A percentile compares a stretch with the other conserved stretches of the same genome.
Evolutionary conservation across 2,113 vertebrate species (phyloP).

Genomic region (Centropus bengalensis): DNA sequence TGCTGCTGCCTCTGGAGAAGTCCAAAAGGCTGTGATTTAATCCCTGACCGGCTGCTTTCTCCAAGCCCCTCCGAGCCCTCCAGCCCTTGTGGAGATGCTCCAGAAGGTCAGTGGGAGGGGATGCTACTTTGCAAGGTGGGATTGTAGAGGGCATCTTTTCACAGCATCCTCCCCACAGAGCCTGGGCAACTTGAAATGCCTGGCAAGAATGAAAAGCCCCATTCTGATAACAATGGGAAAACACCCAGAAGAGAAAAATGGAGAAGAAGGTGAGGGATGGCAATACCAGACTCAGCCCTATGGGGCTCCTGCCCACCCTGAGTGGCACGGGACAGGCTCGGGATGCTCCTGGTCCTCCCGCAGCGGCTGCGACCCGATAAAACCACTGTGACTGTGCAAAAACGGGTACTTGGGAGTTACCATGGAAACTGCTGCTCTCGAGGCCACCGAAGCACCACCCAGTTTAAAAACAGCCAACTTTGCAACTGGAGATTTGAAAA

Average conservation of each 20-base stretch:
- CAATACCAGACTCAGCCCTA: not conserved
- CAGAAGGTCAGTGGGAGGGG: not conserved
- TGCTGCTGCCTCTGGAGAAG: not conserved
- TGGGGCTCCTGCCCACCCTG: not conserved
- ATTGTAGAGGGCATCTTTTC: not conserved
- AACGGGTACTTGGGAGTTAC: not conserved
- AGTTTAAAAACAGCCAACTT: not conserved
- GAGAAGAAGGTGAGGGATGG: not conserved
- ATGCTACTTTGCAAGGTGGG: not conserved
- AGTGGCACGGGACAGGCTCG: rapidly evolving
- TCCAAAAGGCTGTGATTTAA: not conserved
- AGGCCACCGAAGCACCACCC: not conserved
- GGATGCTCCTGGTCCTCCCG: not conserved
- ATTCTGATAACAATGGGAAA: not conserved
- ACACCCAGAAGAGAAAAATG: not conserved
- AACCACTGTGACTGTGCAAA: not conserved
- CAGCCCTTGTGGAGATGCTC: not conserved
- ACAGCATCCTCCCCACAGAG: not conserved
- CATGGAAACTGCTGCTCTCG: not conserved
- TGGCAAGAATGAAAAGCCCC: not conserved
- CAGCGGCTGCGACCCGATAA: not conserved
- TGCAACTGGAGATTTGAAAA: not conserved
- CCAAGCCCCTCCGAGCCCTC: not conserved
- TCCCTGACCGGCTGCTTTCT: not conserved
- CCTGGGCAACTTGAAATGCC: not conserved